Evolutionary conservation across 2,888 invertebrate genomes (phyloP).

Genomic region (Leptura quadrifasciata): DNA sequence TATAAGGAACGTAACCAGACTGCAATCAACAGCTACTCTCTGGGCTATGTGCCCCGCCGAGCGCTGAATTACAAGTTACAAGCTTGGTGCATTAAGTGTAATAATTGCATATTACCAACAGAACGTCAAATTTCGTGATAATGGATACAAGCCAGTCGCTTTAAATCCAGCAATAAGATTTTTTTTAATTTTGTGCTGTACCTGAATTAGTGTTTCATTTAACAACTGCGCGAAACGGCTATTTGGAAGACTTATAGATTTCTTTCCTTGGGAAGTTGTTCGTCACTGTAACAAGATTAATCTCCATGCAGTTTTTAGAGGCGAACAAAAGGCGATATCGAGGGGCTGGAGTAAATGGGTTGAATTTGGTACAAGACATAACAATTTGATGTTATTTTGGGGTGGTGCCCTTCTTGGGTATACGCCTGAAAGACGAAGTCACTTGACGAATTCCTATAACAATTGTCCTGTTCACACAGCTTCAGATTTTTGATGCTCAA

Average conservation of each 20-base stretch:
- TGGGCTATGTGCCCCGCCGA: no score
- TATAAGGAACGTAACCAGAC: no score
- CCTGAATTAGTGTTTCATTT: constrained; percentile 15
- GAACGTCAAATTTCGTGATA: no score
- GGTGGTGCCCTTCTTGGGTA: no score
- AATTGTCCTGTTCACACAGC: constrained; percentile 30
- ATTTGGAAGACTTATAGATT: constrained; percentile 29
- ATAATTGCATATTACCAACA: no score
- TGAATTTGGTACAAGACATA: constrained; percentile 22
- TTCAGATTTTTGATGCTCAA: constrained; percentile 17
- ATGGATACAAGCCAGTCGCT: constrained; percentile 38
- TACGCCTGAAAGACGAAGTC: no score
- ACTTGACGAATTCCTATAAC: no score
- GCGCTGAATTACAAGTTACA: no score
- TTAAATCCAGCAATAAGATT: constrained; percentile 34
- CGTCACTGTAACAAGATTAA: constrained; percentile 3
- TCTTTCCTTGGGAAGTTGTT: constrained; percentile 27
- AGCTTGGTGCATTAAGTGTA: no score
- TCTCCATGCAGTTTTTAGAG: constrained; percentile 5
- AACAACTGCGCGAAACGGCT: constrained; percentile 20
- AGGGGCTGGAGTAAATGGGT: constrained; percentile 10
- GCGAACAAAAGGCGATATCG: constrained; percentile 4
- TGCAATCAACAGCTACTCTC: no score
- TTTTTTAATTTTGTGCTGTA: constrained; percentile 12
- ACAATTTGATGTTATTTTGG: constrained; percentile 27